phyloP scores from a whole-genome alignment of 1,140 invertebrate species.

The Drosophila ercepeae region DNA sequence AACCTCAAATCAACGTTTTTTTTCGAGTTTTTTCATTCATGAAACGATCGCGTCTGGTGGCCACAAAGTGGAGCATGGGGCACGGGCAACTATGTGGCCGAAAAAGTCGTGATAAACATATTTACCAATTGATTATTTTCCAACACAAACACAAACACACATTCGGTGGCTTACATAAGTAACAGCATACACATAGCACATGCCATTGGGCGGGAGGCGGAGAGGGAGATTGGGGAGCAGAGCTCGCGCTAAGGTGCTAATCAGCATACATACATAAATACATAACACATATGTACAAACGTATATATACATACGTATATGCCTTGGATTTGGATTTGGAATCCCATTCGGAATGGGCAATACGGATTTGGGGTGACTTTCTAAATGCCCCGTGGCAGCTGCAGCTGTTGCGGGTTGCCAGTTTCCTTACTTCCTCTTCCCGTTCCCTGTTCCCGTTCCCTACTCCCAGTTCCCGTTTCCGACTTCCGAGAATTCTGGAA shows the following conservation, averaged over 20 bases:
- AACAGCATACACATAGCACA: conserved; percentile 25
- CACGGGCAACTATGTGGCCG: conserved; percentile 44
- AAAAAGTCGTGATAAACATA: conserved; percentile 80
- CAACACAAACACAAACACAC: conserved; percentile 51
- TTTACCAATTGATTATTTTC: conserved; percentile 80
- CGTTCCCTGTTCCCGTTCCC: no score
- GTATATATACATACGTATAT: conserved; percentile 16
- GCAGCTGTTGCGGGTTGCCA: conserved; percentile 31
- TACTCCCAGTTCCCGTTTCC: conserved; percentile 23
- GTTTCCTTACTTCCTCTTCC: not conserved
- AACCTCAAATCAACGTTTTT: not conserved
- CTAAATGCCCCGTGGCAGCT: conserved; percentile 54
- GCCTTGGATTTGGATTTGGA: conserved; percentile 41
- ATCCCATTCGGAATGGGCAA: conserved; percentile 28
- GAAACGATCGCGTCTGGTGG: conserved; percentile 32
- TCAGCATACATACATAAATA: conserved; percentile 53
- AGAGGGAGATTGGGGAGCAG: conserved; percentile 28
- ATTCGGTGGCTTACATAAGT: conserved; percentile 35
- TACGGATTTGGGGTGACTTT: conserved; percentile 64
- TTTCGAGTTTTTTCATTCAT: conserved; percentile 47
- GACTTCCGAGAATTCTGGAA: conserved; percentile 39
- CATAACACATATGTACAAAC: not conserved
- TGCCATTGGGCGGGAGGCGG: conserved; percentile 38
- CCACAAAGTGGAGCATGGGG: conserved; percentile 63
- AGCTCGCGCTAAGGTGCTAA: conserved; percentile 70